Conservation (phyloP, 2,113 vertebrate species). For the Phalacrocorax brasilianus region DNA sequence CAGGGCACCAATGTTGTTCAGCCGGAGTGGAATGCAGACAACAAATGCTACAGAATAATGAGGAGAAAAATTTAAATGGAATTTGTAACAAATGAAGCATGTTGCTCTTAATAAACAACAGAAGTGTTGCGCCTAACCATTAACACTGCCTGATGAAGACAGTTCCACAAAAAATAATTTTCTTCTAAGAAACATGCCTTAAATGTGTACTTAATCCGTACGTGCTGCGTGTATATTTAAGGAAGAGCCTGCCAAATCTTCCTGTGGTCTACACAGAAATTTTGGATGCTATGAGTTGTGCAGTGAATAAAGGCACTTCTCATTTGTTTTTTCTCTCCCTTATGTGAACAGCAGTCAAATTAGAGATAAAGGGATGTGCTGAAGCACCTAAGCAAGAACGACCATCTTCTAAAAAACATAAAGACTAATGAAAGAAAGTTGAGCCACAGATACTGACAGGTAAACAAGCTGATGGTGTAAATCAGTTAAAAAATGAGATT, state of each 20-base stretch:
- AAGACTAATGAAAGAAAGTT: background rate
- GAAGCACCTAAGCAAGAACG: background rate
- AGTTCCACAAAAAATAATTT: background rate
- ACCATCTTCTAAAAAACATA: background rate
- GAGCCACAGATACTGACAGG: background rate
- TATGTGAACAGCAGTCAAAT: background rate
- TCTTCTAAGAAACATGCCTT: background rate
- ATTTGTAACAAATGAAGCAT: background rate
- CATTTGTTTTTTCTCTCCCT: background rate
- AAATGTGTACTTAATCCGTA: background rate
- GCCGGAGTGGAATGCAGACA: background rate
- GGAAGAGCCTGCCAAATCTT: background rate
- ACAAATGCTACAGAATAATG: background rate
- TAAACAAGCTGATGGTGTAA: background rate
- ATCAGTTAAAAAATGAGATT: background rate
- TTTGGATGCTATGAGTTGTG: background rate
- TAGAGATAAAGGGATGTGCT: background rate
- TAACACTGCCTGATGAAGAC: background rate
- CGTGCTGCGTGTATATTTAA: background rate
- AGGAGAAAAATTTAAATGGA: background rate
- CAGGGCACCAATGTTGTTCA: background rate
- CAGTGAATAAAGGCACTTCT: background rate
- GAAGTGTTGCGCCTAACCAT: background rate
- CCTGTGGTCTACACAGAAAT: background rate
- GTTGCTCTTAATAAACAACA: conserved; percentile 15